Evolutionary conservation across 2,113 vertebrate species (phyloP), one percentile per base, ranked within the genome.

Genomic region (Planiliza haematocheilus): DNA sequence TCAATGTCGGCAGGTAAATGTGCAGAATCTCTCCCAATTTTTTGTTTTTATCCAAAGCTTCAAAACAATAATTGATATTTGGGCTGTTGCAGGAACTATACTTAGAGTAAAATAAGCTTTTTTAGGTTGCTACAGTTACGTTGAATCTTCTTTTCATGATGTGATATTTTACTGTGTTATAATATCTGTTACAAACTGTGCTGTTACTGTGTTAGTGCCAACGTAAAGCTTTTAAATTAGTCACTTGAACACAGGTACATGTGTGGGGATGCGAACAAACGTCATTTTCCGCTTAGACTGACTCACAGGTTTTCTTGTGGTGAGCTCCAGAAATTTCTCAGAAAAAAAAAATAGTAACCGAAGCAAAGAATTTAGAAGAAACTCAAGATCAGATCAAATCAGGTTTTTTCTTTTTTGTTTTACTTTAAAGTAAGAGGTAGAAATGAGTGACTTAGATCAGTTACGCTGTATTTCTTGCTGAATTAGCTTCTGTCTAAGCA

Each of bases 61-160:
- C 45, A 17, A 56, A 45, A 18, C 9, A 34, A 53, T 3, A 30
- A 30, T 65, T 64, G n/a, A 41, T 49, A 24, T 59, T 34, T 45
- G 64, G 41, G 53, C 45, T 65, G 41, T 43, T 8, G 49, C 37
- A 30, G 65, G 60, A 78, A 60, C 20, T 17, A 6, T 62, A 20
- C 56, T 13, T 20, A 7, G 43, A 49, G 56, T 37, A 16, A 68
- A 68, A 30, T 39, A 55, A 61, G 52, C 72, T 21, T 64, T 51
- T 12, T 61, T n/a, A n/a, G 43, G 55, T 74, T 73, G 46, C 51
- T 43, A 20, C 43, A 71, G 45, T 62, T n/a, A 75, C 38, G 16
- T 1, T 38, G n/a, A 62, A 3, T n/a, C n/a, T n/a, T n/a, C 24
- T 17, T 48, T 36, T 0, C 7, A 46, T 56, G 13, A 16, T 60